Conservation (phyloP, 2,888 invertebrate genomes). For the Stenolophus ochropezus region DNA sequence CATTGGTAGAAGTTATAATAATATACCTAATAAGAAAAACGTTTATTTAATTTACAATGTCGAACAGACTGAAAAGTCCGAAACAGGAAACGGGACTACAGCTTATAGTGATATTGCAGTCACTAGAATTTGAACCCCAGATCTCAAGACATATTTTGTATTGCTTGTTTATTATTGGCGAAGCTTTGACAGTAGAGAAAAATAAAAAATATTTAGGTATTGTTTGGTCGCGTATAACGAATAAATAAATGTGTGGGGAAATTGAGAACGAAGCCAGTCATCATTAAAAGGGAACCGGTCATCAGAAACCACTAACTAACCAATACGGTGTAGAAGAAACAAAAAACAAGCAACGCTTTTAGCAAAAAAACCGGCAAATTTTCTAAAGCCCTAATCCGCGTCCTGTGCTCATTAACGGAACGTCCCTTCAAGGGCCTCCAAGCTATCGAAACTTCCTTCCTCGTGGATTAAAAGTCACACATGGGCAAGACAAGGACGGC, state of each 20-base stretch:
- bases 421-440: slow-evolving; percentile 30
- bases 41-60: too few species aligned
- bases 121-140: too few species aligned
- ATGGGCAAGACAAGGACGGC: slow-evolving; percentile 52
- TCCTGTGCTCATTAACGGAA: slow-evolving; percentile 48
- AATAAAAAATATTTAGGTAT: too few species aligned
- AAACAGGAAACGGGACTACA: too few species aligned
- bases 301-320: slow-evolving; percentile 47
- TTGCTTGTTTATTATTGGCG: too few species aligned
- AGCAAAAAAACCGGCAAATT: slow-evolving; percentile 50
- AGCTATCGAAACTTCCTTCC: slow-evolving; percentile 53
- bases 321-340: slow-evolving; percentile 30
- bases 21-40: too few species aligned
- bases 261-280: too few species aligned
- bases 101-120: too few species aligned
- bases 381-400: slow-evolving; percentile 54
- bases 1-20: too few species aligned
- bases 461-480: slow-evolving; percentile 58
- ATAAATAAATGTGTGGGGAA: neutral
- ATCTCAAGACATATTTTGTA: too few species aligned
- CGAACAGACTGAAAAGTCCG: too few species aligned
- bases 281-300: neutral
- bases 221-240: neutral
- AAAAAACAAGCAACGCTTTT: slow-evolving; percentile 49
- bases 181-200: too few species aligned